Percentiles rank a stretch among this genome's conserved stretches.
Conservation (phyloP, 2,113 vertebrate genomes). For the Siniperca knerii region DNA sequence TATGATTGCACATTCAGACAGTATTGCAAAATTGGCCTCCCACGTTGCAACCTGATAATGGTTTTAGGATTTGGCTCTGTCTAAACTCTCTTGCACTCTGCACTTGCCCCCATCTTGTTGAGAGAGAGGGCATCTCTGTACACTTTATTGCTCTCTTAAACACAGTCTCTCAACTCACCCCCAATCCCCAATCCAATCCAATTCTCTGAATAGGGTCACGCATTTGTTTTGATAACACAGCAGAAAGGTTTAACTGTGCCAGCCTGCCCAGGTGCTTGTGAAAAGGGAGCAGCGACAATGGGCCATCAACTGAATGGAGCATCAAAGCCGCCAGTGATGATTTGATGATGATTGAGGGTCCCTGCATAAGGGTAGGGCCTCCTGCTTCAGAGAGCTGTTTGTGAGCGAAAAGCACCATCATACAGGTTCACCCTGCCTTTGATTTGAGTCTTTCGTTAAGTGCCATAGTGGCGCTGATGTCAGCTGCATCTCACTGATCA, state of each 20-base stretch:
- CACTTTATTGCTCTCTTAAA: conserved; percentile 31
- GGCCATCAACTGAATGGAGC: conserved; percentile 65
- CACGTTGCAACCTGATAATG: neutral
- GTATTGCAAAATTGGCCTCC: neutral
- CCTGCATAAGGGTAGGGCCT: conserved; percentile 75
- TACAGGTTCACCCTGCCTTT: conserved; percentile 64
- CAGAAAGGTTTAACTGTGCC: conserved; percentile 47
- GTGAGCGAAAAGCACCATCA: conserved; percentile 57
- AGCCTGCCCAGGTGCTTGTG: conserved; percentile 65
- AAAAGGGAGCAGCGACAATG: conserved; percentile 62
- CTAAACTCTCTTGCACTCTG: neutral
- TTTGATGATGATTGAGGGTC: conserved; percentile 69
- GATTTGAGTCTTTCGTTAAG: conserved; percentile 60
- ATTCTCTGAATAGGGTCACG: conserved; percentile 42
- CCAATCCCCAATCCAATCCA: conserved; percentile 3
- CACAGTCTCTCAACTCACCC: conserved; percentile 25
- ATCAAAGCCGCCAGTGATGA: conserved; percentile 74
- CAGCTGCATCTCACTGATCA: conserved; percentile 62
- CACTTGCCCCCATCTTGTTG: neutral
- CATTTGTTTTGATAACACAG: conserved; percentile 68
- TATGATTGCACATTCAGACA: neutral
- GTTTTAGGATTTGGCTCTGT: neutral
- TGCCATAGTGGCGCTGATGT: conserved; percentile 65
- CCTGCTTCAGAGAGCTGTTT: conserved; percentile 60
- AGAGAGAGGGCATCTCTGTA: conserved; percentile 20